A percentile compares a stretch with the other conserved stretches of the same genome.
Conservation (phyloP, 2,797 vertebrate species). For the Botia almorhae region DNA sequence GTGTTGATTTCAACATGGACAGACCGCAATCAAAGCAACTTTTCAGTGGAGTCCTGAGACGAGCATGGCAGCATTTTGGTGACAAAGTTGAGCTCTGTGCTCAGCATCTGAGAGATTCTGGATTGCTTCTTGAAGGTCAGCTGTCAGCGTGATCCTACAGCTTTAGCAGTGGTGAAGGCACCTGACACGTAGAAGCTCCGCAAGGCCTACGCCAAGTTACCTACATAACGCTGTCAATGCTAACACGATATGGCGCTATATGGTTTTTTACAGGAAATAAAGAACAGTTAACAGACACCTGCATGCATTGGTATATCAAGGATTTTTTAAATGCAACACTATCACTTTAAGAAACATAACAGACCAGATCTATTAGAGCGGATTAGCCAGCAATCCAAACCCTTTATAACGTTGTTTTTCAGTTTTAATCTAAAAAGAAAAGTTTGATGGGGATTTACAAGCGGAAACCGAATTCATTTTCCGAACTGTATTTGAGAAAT, state of each 20-base stretch:
- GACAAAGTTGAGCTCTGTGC: slow-evolving; percentile 40
- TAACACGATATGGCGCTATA: slow-evolving; percentile 15
- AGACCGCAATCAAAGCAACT: slow-evolving; percentile 53
- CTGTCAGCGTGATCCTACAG: slow-evolving; percentile 8
- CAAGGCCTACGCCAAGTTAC: background rate
- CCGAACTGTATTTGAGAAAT: slow-evolving; percentile 25
- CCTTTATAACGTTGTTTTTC: slow-evolving; percentile 2
- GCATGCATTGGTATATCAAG: slow-evolving; percentile 50
- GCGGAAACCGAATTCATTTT: background rate
- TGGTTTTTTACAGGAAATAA: slow-evolving; percentile 5
- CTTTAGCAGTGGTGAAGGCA: slow-evolving; percentile 16
- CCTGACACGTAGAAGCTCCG: slow-evolving; percentile 6
- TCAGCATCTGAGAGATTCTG: slow-evolving; percentile 28
- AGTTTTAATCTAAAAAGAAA: slow-evolving; percentile 26
- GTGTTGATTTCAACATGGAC: slow-evolving; percentile 49
- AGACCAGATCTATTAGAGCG: slow-evolving; percentile 33
- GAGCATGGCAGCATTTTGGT: slow-evolving; percentile 63
- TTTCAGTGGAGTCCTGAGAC: slow-evolving; percentile 62
- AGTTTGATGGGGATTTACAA: slow-evolving; percentile 12
- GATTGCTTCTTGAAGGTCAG: slow-evolving; percentile 50
- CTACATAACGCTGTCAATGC: slow-evolving; percentile 15
- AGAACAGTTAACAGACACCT: slow-evolving; percentile 24
- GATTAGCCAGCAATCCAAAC: slow-evolving; percentile 58
- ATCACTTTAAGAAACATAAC: slow-evolving; percentile 44
- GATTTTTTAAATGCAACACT: slow-evolving; percentile 35